These are phyloP conservation scores for Platysteira castanea DNA, from an alignment of 2,113 vertebrate species.

Conservation along the genomic window DNA sequence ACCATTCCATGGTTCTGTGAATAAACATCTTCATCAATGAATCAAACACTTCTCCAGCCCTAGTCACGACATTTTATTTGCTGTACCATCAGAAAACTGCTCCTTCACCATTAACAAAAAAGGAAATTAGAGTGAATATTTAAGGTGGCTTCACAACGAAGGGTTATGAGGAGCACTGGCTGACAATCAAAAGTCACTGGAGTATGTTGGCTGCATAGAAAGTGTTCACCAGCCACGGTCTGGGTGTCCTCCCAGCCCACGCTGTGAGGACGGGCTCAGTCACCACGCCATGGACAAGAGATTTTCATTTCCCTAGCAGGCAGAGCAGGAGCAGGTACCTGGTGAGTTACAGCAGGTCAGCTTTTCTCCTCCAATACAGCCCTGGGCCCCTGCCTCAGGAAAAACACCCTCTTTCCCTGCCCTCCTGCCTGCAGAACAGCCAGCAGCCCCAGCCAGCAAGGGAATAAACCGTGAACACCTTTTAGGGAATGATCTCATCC, in stretches of 20 bases:
- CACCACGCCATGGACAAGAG: not conserved
- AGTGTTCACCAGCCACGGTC: not conserved
- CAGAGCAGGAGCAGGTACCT: not conserved
- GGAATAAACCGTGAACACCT: conserved; percentile 10
- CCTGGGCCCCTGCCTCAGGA: rapidly evolving
- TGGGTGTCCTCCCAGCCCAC: not conserved
- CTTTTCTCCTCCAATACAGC: not conserved
- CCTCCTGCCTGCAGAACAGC: not conserved
- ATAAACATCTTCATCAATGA: not conserved
- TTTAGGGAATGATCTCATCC: conserved; percentile 34
- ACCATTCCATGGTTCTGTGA: not conserved
- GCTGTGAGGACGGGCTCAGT: not conserved
- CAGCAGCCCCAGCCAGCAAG: not conserved
- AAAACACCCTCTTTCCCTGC: not conserved
- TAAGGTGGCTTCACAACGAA: not conserved
- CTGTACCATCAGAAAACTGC: not conserved
- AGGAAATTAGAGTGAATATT: not conserved
- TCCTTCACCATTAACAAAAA: not conserved
- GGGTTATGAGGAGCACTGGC: not conserved
- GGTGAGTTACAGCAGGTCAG: not conserved
- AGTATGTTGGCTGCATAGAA: not conserved
- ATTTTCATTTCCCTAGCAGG: not conserved
- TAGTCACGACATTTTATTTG: not conserved
- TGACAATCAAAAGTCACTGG: not conserved
- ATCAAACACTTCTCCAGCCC: not conserved